Conservation (phyloP, 2,113 vertebrate genomes). For the Brevimyrus niger region DNA sequence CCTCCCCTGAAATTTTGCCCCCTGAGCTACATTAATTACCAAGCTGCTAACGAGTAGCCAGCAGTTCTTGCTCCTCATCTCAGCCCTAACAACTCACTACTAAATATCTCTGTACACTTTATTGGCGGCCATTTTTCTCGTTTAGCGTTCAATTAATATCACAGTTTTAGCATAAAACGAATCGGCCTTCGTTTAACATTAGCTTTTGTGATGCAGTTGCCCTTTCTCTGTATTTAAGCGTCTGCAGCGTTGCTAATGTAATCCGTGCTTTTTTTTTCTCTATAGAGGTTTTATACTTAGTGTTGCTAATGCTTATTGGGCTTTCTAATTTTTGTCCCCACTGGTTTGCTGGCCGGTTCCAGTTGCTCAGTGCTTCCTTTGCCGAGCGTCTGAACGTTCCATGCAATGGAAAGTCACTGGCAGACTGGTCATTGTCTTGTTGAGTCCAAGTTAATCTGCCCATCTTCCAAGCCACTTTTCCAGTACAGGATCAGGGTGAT, state of each 20-base stretch:
- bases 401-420: neutral
- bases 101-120: neutral
- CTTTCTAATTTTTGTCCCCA: neutral
- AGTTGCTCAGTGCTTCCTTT: neutral
- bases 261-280: neutral
- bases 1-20: conserved; percentile 46
- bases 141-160: neutral
- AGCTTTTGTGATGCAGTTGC: neutral
- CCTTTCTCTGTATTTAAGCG: neutral
- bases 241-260: neutral
- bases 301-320: neutral
- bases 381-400: neutral
- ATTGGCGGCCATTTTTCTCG: neutral
- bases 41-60: conserved; percentile 51
- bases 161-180: neutral
- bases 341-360: neutral
- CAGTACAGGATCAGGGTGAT: neutral
- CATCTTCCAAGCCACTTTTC: neutral
- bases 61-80: conserved; percentile 18
- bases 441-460: neutral
- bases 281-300: neutral
- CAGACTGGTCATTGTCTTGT: neutral
- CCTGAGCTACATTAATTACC: conserved; percentile 51
- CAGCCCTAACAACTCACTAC: neutral
- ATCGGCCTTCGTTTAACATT: neutral